A percentile compares a stretch with the other conserved stretches of the same genome.
These are phyloP conservation scores for Drosophila prolongata DNA, from an alignment of 2,888 invertebrate species.

Conservation along the genomic window DNA sequence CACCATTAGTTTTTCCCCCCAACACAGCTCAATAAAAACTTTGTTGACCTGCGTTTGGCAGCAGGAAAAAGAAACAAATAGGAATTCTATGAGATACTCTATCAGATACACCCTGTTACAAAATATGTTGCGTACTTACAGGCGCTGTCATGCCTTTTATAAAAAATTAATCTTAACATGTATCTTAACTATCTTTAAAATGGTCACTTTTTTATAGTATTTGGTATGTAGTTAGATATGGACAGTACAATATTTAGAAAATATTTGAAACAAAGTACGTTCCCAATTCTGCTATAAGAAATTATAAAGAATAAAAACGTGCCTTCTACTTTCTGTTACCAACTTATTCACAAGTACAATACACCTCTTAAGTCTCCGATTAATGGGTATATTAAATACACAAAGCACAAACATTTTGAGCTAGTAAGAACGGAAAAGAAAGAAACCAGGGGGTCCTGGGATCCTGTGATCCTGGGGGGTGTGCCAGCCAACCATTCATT, in stretches of 20 bases:
- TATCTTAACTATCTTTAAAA: neutral
- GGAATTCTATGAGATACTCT: neutral
- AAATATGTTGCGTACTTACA: constrained; percentile 1
- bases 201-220: too few relatives aligned
- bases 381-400: constrained; percentile 10
- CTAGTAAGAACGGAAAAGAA: constrained; percentile 11
- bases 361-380: neutral
- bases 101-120: neutral
- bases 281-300: too few relatives aligned
- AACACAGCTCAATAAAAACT: constrained; percentile 67
- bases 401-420: constrained; percentile 34
- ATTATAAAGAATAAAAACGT: neutral
- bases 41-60: constrained; percentile 78
- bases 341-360: neutral
- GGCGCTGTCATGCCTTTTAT: neutral
- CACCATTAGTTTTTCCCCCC: constrained; percentile 45
- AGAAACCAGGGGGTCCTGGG: constrained; percentile 7
- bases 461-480: constrained; percentile 24
- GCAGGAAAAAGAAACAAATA: constrained; percentile 22
- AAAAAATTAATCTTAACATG: neutral
- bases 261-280: too few relatives aligned
- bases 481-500: constrained; percentile 37
- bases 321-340: neutral
- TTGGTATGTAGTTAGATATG: too few relatives aligned
- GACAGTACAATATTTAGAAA: too few relatives aligned